Evolutionary conservation across 2,888 invertebrate species (phyloP).

Genomic region (Tiphia femorata): DNA sequence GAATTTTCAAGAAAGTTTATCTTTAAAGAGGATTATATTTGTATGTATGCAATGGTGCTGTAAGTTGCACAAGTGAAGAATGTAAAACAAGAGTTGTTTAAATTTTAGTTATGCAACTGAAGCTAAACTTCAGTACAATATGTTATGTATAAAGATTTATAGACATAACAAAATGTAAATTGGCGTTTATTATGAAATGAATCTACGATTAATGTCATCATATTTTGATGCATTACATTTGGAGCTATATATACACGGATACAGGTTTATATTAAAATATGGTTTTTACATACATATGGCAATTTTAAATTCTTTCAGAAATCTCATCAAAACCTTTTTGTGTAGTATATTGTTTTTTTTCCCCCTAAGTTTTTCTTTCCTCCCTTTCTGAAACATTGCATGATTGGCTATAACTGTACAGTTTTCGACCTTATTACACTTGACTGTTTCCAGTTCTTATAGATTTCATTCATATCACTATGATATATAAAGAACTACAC

Average conservation of each 20-base stretch:
- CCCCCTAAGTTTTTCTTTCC: too few relatives aligned
- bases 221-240: slow-evolving; percentile 1
- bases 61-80: slow-evolving; percentile 5
- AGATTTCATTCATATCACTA: too few relatives aligned
- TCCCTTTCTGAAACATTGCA: too few relatives aligned
- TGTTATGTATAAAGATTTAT: slow-evolving; percentile 4
- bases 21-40: slow-evolving; percentile 7
- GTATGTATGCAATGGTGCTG: not conserved
- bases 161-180: not conserved
- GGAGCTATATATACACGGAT: not conserved
- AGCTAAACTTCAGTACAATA: not conserved
- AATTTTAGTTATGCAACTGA: not conserved
- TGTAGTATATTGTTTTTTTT: not conserved
- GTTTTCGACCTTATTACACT: too few relatives aligned
- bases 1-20: slow-evolving; percentile 4
- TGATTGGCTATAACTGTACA: too few relatives aligned
- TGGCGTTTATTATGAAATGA: not conserved
- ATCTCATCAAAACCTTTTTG: too few relatives aligned
- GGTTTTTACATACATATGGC: slow-evolving; percentile 1
- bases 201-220: not conserved
- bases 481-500: too few relatives aligned
- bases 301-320: not conserved
- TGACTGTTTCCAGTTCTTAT: too few relatives aligned
- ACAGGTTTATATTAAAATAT: slow-evolving; percentile 6
- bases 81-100: not conserved